Evolutionary conservation across 2,113 vertebrate species (phyloP).

Genomic region (Gallinago media): DNA sequence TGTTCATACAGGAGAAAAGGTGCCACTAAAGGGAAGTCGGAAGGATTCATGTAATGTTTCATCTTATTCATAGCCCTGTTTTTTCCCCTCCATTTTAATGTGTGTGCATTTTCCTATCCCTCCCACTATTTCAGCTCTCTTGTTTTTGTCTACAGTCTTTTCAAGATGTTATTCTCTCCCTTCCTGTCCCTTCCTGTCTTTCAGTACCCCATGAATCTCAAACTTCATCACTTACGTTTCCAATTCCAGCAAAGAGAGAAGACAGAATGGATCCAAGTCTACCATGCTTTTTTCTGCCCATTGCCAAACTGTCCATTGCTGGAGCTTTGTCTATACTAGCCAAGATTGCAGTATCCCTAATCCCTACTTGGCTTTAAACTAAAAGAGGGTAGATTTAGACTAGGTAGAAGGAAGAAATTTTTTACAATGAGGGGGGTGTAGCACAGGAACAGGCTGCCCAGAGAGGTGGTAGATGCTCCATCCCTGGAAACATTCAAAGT

Average conservation of each 20-base stretch:
- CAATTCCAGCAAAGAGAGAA: not conserved
- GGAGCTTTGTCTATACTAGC: not conserved
- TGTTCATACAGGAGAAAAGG: not conserved
- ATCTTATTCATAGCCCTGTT: not conserved
- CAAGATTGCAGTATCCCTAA: not conserved
- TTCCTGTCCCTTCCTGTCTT: not conserved
- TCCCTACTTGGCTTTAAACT: not conserved
- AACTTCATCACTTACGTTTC: not conserved
- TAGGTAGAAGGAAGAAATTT: not conserved
- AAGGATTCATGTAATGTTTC: not conserved
- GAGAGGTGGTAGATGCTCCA: not conserved
- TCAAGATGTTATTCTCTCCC: not conserved
- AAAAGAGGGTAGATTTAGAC: not conserved
- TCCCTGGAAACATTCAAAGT: not conserved
- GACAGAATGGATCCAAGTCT: not conserved
- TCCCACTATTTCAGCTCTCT: not conserved
- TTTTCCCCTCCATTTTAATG: not conserved
- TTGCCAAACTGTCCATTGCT: not conserved
- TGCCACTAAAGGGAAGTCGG: not conserved
- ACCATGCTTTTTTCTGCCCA: not conserved
- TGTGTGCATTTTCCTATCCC: not conserved
- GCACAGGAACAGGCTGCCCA: not conserved
- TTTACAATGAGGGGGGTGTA: not conserved
- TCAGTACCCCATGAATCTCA: not conserved
- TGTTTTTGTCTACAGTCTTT: not conserved